phyloP scores from a whole-genome alignment of 2,113 vertebrate genomes.

The Grus americana region DNA sequence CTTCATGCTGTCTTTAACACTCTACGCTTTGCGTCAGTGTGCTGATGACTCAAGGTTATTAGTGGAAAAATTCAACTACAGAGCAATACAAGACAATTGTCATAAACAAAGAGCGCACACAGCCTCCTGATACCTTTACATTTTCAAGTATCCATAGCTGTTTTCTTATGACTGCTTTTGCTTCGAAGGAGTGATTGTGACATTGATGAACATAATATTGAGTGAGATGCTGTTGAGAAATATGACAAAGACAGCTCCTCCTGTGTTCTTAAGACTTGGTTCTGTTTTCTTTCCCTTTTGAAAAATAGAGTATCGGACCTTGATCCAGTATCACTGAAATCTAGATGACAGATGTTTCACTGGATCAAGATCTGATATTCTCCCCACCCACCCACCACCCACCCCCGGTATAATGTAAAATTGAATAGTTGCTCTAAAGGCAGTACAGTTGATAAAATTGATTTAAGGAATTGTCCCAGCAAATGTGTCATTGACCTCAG shows the following conservation, averaged over 20 bases:
- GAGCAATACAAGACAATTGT: background rate
- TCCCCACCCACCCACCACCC: too few relatives aligned
- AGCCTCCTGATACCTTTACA: background rate
- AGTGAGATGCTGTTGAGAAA: background rate
- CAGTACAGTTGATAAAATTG: background rate
- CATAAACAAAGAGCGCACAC: background rate
- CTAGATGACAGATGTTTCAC: background rate
- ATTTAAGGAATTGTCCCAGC: background rate
- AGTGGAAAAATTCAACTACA: background rate
- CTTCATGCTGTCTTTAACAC: background rate
- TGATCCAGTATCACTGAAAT: background rate
- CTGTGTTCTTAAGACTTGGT: background rate
- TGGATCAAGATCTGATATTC: background rate
- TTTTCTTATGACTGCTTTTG: background rate
- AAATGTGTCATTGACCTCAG: background rate
- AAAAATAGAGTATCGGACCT: background rate
- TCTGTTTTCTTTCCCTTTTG: background rate
- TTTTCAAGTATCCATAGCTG: background rate
- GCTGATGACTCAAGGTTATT: background rate
- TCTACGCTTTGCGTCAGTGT: background rate
- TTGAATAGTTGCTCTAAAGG: background rate
- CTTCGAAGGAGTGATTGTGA: background rate
- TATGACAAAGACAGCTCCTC: background rate
- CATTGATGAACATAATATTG: background rate
- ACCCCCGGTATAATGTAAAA: background rate